phyloP scores from a whole-genome alignment of 2,888 invertebrate species.

The Chloroclystis v-ata region DNA sequence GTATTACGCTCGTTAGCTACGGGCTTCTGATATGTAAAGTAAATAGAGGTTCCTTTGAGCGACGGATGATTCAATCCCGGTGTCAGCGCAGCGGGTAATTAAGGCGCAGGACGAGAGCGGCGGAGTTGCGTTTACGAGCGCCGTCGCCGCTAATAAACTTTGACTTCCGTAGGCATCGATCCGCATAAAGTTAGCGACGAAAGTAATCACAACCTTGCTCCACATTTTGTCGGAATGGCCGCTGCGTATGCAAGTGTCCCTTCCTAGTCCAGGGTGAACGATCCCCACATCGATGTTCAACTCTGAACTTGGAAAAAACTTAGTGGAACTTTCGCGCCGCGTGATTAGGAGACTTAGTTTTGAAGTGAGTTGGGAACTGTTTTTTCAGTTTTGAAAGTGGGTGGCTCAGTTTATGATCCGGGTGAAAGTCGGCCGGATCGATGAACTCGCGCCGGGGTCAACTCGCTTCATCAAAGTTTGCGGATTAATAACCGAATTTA shows the following conservation, averaged over 20 bases:
- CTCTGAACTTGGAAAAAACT: slow-evolving; percentile 75
- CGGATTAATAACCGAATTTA: slow-evolving; percentile 73
- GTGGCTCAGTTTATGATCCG: slow-evolving; percentile 78
- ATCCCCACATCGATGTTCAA: slow-evolving; percentile 74
- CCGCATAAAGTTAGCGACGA: slow-evolving; percentile 69
- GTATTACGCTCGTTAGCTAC: slow-evolving; percentile 74
- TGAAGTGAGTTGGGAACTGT: slow-evolving; percentile 73
- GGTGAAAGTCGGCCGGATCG: slow-evolving; percentile 76
- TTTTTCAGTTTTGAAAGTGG: slow-evolving; percentile 77
- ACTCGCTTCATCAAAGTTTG: slow-evolving; percentile 70
- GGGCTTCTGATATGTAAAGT: slow-evolving; percentile 70
- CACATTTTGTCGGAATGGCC: slow-evolving; percentile 73
- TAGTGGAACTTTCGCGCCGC: slow-evolving; percentile 69
- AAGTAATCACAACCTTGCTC: slow-evolving; percentile 77
- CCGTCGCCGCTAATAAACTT: slow-evolving; percentile 64
- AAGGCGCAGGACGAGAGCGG: slow-evolving; percentile 19
- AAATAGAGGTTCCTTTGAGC: slow-evolving; percentile 61
- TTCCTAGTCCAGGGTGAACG: slow-evolving; percentile 65
- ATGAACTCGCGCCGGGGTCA: slow-evolving; percentile 70
- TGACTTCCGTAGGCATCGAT: slow-evolving; percentile 72
- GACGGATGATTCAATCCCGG: slow-evolving; percentile 25
- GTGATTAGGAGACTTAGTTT: slow-evolving; percentile 78
- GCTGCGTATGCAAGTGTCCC: slow-evolving; percentile 75
- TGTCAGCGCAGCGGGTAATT: slow-evolving; percentile 26
- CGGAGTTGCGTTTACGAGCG: slow-evolving; percentile 53